These are phyloP conservation scores for Pachyseris speciosa DNA, from an alignment of 64 coral and sea anemone genomes.

Conservation along the genomic window DNA sequence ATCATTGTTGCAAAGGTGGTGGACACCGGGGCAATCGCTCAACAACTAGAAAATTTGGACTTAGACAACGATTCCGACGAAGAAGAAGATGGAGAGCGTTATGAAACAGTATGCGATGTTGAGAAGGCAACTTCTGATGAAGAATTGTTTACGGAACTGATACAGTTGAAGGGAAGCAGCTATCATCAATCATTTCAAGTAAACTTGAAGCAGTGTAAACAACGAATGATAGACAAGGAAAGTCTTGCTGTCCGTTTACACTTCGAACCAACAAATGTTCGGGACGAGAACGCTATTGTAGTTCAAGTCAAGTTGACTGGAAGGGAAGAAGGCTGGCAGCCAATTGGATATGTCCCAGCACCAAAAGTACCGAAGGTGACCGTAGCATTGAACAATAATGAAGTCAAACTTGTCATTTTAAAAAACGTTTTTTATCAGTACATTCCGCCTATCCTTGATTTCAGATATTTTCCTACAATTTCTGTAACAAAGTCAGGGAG, in stretches of 20 bases:
- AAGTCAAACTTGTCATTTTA: background rate
- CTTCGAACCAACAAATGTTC: constrained; percentile 25
- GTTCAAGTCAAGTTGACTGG: background rate
- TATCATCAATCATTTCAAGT: constrained; percentile 21
- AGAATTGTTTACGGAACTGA: constrained; percentile 6
- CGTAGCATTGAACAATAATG: background rate
- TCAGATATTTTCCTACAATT: constrained; percentile 14
- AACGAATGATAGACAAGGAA: background rate
- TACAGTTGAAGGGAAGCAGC: constrained; percentile 31
- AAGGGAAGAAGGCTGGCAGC: background rate
- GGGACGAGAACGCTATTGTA: constrained; percentile 21
- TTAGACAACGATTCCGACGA: background rate
- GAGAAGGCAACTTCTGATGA: background rate
- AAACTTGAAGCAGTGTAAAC: background rate
- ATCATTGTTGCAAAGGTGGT: background rate
- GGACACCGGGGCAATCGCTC: background rate
- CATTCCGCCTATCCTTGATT: background rate
- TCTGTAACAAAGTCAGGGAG: constrained; percentile 19
- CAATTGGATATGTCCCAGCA: constrained; percentile 56
- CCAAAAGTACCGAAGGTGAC: constrained; percentile 52
- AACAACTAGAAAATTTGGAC: constrained; percentile 4
- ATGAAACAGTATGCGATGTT: background rate
- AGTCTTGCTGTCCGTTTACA: background rate
- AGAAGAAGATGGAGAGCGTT: background rate
- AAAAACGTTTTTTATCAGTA: constrained; percentile 40